Percentiles rank a stretch among this genome's conserved stretches.
Evolutionary conservation across 2,797 vertebrate species (phyloP).

Genomic region (Cheirogaleus major): DNA sequence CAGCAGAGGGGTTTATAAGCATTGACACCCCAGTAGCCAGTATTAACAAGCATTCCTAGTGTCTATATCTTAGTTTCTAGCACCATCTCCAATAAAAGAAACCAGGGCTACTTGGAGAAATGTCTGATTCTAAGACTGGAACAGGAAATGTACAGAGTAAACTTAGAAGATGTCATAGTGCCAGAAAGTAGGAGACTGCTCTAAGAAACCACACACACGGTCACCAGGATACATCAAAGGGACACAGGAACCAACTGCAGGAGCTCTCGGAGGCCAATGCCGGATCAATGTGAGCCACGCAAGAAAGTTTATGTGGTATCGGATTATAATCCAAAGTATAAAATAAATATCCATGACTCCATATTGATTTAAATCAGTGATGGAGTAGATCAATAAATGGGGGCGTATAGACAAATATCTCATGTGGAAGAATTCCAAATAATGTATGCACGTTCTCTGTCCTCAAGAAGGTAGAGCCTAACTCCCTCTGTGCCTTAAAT

Average conservation of each 20-base stretch:
- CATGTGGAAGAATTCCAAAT: not conserved
- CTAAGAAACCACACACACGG: not conserved
- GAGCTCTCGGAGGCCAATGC: not conserved
- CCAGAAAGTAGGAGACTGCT: not conserved
- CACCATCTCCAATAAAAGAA: not conserved
- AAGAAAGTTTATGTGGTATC: not conserved
- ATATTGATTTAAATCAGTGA: not conserved
- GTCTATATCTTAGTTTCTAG: not conserved
- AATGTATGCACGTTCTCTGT: not conserved
- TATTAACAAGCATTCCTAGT: not conserved
- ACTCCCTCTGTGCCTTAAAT: not conserved
- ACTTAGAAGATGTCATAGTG: not conserved
- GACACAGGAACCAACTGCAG: not conserved
- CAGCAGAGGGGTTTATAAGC: not conserved
- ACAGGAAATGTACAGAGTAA: not conserved
- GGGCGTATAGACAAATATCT: not conserved
- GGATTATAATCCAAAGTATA: not conserved
- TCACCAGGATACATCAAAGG: not conserved
- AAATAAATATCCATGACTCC: not conserved
- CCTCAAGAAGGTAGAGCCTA: not conserved
- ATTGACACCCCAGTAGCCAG: not conserved
- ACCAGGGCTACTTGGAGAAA: not conserved
- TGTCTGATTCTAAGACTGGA: not conserved
- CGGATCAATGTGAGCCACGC: not conserved
- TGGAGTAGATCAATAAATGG: not conserved